phyloP scores from a whole-genome alignment of 2,888 invertebrate genomes.

The Xanthorhoe designata region DNA sequence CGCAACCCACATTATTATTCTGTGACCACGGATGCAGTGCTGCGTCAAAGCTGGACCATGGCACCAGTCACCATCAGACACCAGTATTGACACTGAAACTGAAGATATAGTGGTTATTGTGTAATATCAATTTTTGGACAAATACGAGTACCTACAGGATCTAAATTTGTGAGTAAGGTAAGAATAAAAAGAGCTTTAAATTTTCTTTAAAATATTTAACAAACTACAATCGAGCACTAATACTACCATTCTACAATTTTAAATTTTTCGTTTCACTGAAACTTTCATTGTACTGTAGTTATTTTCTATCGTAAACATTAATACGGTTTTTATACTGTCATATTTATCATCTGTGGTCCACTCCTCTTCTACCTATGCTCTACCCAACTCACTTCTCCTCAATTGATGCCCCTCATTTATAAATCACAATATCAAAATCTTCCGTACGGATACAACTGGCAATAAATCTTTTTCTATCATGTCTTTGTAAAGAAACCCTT shows the following conservation, averaged over 20 bases:
- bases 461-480: not conserved
- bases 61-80: conserved; percentile 13
- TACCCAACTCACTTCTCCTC: not conserved
- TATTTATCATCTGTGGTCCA: too few relatives aligned
- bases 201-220: too few relatives aligned
- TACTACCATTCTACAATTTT: too few relatives aligned
- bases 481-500: not conserved
- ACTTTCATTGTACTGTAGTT: too few relatives aligned
- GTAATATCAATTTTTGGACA: not conserved
- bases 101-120: not conserved
- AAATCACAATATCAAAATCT: not conserved
- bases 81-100: not conserved
- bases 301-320: too few relatives aligned
- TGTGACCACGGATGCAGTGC: conserved; percentile 31
- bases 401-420: not conserved
- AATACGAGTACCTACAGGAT: not conserved
- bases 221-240: too few relatives aligned
- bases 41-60: conserved; percentile 19
- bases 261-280: too few relatives aligned
- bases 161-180: not conserved
- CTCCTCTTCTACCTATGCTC: too few relatives aligned
- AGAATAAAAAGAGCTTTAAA: not conserved
- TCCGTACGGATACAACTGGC: not conserved
- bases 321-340: too few relatives aligned
- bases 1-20: conserved; percentile 30